Evolutionary conservation across 2,113 vertebrate species (phyloP), one percentile per base, ranked within the genome.

Genomic region (Ailuropoda melanoleuca): DNA sequence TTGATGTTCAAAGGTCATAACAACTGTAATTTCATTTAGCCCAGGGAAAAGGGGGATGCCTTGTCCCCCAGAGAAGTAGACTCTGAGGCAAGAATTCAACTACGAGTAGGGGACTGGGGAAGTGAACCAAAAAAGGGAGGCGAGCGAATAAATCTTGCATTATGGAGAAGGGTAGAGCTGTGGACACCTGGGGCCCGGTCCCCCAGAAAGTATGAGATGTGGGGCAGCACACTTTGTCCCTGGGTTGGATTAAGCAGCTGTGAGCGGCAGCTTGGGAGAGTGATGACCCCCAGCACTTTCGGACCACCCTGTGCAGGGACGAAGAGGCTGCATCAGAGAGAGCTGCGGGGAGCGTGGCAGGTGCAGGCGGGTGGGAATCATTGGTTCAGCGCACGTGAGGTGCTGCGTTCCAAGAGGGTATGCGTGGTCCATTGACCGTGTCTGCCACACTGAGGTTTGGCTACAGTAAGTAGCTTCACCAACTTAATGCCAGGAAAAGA

Each of bases 371-470:
- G 5, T 34, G 39, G n/a, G 31, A n/a, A 8, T 39, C 46, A 11
- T 31, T 31, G 17, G 48, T 21, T 29, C 34, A 17, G 14, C 11
- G 5, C 3, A 5, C 4, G 1, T 26, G 0, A 31, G 3, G 1
- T 19, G 14, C 2, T 39, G 6, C 50, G 17, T 24, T n/a, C 62
- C 11, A 4, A 46, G 55, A 6, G 62, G 2, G 55, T 26, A 3
- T 3, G 1, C 37, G 17, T 12, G 60, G 21, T 0, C 11, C 39
- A 39, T 29, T 1, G 1, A 37, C 1, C 24, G 29, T 18, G 18
- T 48, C 21, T 26, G 6, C 21, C 68, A 48, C 46, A 19, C 34
- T 15, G 46, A 90, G 34, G 12, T 68, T 50, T 19, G 39, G 15
- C 15, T 7, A 6, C 24, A 11, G n/a, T 48, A 86, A 53, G 48